Evolutionary conservation across 2,888 invertebrate genomes (phyloP).

Genomic region (Lamellibrachia columna): DNA sequence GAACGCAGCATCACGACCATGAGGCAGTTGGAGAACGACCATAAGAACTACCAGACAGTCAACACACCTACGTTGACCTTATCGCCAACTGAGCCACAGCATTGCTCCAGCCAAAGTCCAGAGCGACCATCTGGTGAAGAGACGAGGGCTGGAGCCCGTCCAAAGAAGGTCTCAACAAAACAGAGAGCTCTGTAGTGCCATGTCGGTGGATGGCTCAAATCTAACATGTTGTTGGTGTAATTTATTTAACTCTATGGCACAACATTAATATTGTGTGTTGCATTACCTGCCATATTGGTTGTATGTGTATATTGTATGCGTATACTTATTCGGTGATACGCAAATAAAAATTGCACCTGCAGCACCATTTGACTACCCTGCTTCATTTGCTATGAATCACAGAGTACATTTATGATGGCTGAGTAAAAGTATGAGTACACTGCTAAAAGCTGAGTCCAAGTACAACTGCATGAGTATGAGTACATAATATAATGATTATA

Average conservation of each 20-base stretch:
- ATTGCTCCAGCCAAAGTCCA: constrained; percentile 18
- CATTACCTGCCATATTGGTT: background rate
- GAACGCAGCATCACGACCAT: constrained; percentile 5
- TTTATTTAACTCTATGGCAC: constrained; percentile 10
- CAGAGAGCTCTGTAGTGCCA: constrained; percentile 25
- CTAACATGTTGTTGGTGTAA: background rate
- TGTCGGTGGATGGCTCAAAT: background rate
- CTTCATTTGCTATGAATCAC: background rate
- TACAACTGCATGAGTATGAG: too few species aligned
- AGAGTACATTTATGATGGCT: background rate
- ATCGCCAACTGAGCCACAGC: background rate
- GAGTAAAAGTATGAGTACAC: too few species aligned
- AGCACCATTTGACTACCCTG: background rate
- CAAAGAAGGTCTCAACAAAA: constrained; percentile 35
- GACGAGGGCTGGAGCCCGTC: constrained; percentile 32
- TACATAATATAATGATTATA: too few species aligned
- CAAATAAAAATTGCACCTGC: background rate
- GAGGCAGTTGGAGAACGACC: background rate
- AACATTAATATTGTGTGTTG: background rate
- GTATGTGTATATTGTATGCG: constrained; percentile 6
- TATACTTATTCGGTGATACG: constrained; percentile 9
- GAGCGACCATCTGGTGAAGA: constrained; percentile 35
- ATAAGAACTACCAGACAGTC: background rate
- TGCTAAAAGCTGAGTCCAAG: too few species aligned
- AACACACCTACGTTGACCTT: background rate